Percentiles rank a stretch among this genome's conserved stretches.
These are phyloP conservation scores for Callaeas wilsoni DNA, from an alignment of 2,113 vertebrate genomes.

Conservation along the genomic window DNA sequence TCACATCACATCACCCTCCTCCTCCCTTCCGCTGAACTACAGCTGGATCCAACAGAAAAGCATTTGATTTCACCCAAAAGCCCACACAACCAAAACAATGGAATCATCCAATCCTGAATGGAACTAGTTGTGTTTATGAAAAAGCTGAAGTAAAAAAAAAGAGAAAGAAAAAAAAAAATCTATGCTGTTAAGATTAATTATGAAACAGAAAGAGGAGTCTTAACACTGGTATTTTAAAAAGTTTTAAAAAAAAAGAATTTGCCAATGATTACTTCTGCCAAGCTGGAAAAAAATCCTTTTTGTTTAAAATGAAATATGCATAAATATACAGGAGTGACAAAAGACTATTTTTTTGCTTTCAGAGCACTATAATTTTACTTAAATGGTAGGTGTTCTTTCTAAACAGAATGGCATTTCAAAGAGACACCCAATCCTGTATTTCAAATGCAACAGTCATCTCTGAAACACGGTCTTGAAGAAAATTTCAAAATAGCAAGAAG, in stretches of 20 bases:
- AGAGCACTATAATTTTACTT: conserved; percentile 73
- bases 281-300: conserved; percentile 33
- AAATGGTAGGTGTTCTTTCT: conserved; percentile 72
- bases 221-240: conserved; percentile 7
- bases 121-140: neutral
- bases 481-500: conserved; percentile 33
- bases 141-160: neutral
- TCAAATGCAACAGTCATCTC: conserved; percentile 56
- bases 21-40: neutral
- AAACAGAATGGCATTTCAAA: conserved; percentile 62
- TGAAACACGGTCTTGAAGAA: conserved; percentile 41
- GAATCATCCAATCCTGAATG: conserved; percentile 24
- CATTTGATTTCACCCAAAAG: neutral
- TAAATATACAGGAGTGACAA: conserved; percentile 68
- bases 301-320: conserved; percentile 70
- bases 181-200: neutral
- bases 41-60: neutral
- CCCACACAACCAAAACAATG: neutral
- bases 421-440: conserved; percentile 48
- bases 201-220: conserved; percentile 21
- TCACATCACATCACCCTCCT: neutral
- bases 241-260: neutral
- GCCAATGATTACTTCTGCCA: conserved; percentile 50
- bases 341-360: conserved; percentile 64
- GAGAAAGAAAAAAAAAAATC: neutral